Conservation (phyloP, 2,888 invertebrate genomes). For the Scaptomyza cyrtandrae region DNA sequence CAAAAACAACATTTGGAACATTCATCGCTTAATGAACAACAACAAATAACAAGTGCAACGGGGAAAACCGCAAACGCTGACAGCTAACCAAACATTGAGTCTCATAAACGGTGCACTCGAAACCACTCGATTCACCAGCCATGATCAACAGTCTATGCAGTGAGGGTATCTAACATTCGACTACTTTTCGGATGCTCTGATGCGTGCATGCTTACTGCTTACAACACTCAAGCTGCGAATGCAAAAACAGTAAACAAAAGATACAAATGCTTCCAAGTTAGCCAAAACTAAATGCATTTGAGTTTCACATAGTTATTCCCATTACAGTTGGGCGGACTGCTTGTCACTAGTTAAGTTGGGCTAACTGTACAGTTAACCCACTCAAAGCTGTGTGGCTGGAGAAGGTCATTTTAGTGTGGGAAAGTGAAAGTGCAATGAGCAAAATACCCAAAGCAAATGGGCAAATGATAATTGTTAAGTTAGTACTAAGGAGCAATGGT, state of each 20-base stretch:
- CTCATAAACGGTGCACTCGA: constrained; percentile 9
- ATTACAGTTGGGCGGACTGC: constrained; percentile 22
- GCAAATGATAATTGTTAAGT: background rate
- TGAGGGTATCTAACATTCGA: constrained; percentile 8
- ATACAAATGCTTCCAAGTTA: background rate
- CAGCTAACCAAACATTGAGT: constrained; percentile 27
- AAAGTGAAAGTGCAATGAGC: constrained; percentile 34
- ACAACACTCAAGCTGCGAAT: constrained; percentile 27
- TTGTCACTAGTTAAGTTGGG: constrained; percentile 29
- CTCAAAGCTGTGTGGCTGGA: background rate
- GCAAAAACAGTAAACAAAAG: constrained; percentile 27
- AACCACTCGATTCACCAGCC: background rate
- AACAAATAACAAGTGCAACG: background rate
- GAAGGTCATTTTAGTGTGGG: background rate
- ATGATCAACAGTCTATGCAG: constrained; percentile 2
- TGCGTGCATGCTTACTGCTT: too few relatives aligned
- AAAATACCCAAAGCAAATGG: background rate
- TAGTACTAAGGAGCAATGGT: background rate
- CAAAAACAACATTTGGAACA: constrained; percentile 15
- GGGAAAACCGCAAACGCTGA: background rate
- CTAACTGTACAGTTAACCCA: constrained; percentile 26
- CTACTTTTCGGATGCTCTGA: constrained; percentile 6
- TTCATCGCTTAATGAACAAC: constrained; percentile 20
- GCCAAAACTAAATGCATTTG: constrained; percentile 11
- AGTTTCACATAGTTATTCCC: constrained; percentile 39